Evolutionary conservation across 37 sponge, comb jelly and placozoan genomes (phyloP), one percentile per base, ranked within the genome.

Genomic region (Haliclona indistincta): DNA sequence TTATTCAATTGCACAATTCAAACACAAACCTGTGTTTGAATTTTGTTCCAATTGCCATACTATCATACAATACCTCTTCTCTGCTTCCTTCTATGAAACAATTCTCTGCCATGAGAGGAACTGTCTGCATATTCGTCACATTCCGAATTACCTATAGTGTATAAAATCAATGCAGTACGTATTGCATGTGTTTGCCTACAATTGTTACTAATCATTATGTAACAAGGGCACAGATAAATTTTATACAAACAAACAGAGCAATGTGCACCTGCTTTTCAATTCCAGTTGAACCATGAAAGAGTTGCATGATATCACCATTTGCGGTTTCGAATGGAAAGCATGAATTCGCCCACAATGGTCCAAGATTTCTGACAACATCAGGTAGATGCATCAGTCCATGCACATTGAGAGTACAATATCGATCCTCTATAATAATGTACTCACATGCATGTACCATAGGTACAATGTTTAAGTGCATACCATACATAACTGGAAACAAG

Each of bases 381-480:
- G 64, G 64, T 30, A 80, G 63, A 80, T 80, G 81, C 38, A 80
- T 17, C 43, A 71, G 47, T 11, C 42, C 37, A 56, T 71, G 65
- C 25, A 80, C 64, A 43, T 69, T 80, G 47, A 69, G 41, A 28
- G 81, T 71, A 61, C 54, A 54, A 47, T 70, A 35, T 30, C 62
- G 44, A 4, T 80, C 63, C 54, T 40, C 81, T 80, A 73, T 55
- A 26, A 54, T 34, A 73, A 52, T 17, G n/a, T n/a, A n/a, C n/a
- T 47, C 13, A 17, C 8, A 47, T 47, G 8, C 8, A 47, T 65
- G 38, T 10, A 11, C 6, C 4, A 10, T 30, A 30, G 38, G 3
- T 33, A 30, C 19, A 8, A 38, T 33, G 5, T 65, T 4, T 65
- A 65, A 77, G 34, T 11, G n/a, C 49, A 43, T 56, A 80, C 71